phyloP scores from a whole-genome alignment of 1,140 invertebrate genomes.

The Metaphire vulgaris region DNA sequence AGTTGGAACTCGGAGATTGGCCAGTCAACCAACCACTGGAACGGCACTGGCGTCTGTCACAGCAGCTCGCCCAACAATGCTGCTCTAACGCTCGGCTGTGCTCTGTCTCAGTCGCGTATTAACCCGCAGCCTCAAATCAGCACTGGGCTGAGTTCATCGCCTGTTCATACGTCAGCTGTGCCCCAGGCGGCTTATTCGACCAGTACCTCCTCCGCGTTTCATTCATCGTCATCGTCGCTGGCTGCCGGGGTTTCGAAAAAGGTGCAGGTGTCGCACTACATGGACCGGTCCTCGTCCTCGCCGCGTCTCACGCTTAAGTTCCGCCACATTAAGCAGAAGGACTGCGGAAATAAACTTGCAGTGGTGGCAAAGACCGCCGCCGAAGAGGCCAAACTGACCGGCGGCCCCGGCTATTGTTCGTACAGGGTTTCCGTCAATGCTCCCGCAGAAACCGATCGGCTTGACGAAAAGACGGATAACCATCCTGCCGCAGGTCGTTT shows the following conservation, averaged over 20 bases:
- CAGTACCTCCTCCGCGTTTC: not conserved
- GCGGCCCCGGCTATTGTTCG: constrained; percentile 35
- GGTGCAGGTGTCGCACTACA: constrained; percentile 23
- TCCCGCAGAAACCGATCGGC: not conserved
- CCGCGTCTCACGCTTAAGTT: constrained; percentile 59
- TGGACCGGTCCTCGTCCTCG: constrained; percentile 49
- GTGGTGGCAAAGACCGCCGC: not conserved
- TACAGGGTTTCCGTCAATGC: constrained; percentile 36
- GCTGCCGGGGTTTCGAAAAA: constrained; percentile 13
- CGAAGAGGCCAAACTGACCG: not conserved
- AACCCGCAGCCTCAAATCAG: not conserved
- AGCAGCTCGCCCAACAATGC: constrained; percentile 3
- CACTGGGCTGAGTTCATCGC: not conserved
- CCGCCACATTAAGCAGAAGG: constrained; percentile 54
- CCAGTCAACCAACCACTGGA: not conserved
- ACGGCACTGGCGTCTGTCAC: constrained; percentile 1
- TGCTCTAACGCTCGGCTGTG: not conserved
- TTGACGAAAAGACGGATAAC: not conserved
- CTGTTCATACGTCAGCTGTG: not conserved
- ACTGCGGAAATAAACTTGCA: constrained; percentile 42
- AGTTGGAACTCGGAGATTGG: not conserved
- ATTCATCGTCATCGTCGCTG: not conserved
- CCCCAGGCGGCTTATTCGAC: not conserved
- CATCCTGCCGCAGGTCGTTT: not conserved
- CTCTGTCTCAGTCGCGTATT: not conserved